Conservation (phyloP, 1,140 invertebrate genomes). For the Trichomalopsis sarcophagae region DNA sequence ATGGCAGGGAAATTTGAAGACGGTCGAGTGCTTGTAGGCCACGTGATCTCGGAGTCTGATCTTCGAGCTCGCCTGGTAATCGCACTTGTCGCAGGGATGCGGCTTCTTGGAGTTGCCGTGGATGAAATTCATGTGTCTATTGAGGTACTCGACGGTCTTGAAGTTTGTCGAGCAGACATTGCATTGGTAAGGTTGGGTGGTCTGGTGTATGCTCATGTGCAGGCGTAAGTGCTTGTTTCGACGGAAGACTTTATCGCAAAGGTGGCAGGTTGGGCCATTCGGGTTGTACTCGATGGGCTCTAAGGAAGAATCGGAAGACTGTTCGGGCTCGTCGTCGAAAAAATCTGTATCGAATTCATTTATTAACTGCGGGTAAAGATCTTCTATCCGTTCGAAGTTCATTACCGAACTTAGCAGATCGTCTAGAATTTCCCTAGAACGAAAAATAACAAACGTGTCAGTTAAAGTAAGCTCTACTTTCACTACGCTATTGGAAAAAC, state of each 20-base stretch:
- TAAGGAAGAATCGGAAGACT: not conserved
- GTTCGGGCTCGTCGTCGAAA: not conserved
- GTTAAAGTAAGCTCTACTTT: not conserved
- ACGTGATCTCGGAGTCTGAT: constrained; percentile 72
- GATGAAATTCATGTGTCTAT: constrained; percentile 72
- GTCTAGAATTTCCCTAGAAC: not conserved
- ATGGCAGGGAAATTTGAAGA: constrained; percentile 77
- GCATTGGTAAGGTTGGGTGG: constrained; percentile 72
- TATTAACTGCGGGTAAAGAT: not conserved
- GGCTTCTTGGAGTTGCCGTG: constrained; percentile 64
- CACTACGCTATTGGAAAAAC: not conserved
- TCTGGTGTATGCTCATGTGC: constrained; percentile 71
- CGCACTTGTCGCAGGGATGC: constrained; percentile 65
- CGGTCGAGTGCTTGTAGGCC: constrained; percentile 76
- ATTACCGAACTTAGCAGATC: not conserved
- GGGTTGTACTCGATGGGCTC: not conserved
- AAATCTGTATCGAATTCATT: not conserved
- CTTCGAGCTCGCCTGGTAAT: constrained; percentile 71
- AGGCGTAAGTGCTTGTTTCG: constrained; percentile 65
- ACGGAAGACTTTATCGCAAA: constrained; percentile 65
- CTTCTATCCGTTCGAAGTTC: not conserved
- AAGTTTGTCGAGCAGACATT: constrained; percentile 73
- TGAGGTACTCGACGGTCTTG: constrained; percentile 72
- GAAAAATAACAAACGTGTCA: not conserved
- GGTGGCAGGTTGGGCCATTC: constrained; percentile 58